Evolutionary conservation across 2,888 invertebrate genomes (phyloP).

Genomic region (Tenthredo mesomela): DNA sequence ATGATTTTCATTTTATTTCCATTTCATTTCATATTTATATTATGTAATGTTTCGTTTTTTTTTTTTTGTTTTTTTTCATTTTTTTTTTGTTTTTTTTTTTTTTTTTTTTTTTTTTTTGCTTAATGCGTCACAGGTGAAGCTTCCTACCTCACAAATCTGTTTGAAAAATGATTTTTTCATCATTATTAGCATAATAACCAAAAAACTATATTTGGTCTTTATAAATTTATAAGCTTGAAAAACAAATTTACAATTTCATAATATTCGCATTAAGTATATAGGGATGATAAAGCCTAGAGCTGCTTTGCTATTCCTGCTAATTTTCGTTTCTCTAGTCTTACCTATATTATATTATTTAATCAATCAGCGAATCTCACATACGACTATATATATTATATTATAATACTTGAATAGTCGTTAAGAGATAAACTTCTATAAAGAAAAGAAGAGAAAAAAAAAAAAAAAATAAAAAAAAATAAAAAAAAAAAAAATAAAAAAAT

Average conservation of each 20-base stretch:
- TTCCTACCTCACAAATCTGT: not conserved
- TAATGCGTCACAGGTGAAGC: slow-evolving; percentile 1
- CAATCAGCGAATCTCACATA: not conserved
- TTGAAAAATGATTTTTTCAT: slow-evolving; percentile 25
- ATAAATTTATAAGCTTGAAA: not conserved
- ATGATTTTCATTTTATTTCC: slow-evolving; percentile 36
- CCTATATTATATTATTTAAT: not conserved
- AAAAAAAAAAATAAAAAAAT: not conserved
- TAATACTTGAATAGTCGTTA: not conserved
- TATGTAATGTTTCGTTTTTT: slow-evolving; percentile 39
- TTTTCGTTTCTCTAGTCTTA: slow-evolving; percentile 1
- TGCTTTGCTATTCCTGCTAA: slow-evolving; percentile 17
- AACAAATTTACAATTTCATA: slow-evolving; percentile 13
- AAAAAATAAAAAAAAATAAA: not conserved
- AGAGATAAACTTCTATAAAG: not conserved
- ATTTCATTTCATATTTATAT: not conserved
- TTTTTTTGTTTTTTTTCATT: slow-evolving; percentile 6
- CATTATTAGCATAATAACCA: slow-evolving; percentile 1
- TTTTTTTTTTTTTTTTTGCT: slow-evolving; percentile 29
- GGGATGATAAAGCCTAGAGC: not conserved
- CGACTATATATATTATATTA: not conserved
- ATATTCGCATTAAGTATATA: not conserved
- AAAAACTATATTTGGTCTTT: not conserved
- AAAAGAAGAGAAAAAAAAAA: not conserved
- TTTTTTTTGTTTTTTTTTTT: not conserved